These are phyloP conservation scores for Pseudochirops corinnae DNA, from an alignment of 2,797 vertebrate genomes.

Conservation along the genomic window DNA sequence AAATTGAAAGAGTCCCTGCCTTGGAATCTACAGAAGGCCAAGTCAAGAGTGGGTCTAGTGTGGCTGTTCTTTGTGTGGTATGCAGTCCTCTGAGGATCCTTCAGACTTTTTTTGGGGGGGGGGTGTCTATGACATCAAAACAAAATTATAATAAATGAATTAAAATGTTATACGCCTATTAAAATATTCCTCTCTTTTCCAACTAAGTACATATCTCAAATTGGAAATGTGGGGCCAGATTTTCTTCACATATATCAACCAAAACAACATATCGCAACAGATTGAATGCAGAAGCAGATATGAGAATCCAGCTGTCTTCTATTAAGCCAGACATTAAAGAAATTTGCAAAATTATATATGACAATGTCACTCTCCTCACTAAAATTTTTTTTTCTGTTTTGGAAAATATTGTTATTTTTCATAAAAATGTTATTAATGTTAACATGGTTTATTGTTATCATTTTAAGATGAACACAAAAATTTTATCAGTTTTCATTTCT, in stretches of 20 bases:
- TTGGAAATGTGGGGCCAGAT: not conserved
- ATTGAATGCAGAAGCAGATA: not conserved
- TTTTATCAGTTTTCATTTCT: not conserved
- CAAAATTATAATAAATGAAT: not conserved
- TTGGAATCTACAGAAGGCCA: not conserved
- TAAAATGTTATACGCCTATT: not conserved
- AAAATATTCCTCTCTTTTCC: not conserved
- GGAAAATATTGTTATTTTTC: not conserved
- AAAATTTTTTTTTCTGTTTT: not conserved
- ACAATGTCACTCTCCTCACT: not conserved
- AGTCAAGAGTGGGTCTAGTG: constrained; percentile 6
- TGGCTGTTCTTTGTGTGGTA: not conserved
- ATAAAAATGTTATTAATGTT: not conserved
- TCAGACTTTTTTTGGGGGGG: not conserved
- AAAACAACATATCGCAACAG: not conserved
- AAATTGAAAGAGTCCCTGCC: constrained; percentile 7
- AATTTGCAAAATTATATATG: not conserved
- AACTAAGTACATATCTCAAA: not conserved
- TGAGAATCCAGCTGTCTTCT: not conserved
- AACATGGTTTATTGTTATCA: not conserved
- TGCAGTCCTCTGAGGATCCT: not conserved
- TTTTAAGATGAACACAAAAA: not conserved
- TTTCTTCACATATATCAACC: not conserved
- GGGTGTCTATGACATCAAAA: not conserved
- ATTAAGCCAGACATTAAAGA: not conserved